A percentile compares a stretch with the other conserved stretches of the same genome.
phyloP scores from a whole-genome alignment of 2,797 vertebrate genomes.

The Cirrhinus molitorella region DNA sequence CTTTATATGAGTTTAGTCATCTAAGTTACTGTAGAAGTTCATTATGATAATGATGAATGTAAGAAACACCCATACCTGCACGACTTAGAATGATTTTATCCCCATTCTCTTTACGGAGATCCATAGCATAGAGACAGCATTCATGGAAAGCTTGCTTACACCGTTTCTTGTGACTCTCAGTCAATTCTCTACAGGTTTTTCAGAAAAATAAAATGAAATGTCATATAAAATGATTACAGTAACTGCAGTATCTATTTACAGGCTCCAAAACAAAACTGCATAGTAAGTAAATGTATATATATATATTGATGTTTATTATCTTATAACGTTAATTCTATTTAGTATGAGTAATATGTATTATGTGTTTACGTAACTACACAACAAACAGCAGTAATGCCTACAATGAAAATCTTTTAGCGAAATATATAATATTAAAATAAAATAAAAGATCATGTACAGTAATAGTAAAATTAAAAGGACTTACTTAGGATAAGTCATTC shows the following conservation, averaged over 20 bases:
- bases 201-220: neutral
- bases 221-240: neutral
- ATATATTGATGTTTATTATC: neutral
- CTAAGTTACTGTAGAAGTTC: neutral
- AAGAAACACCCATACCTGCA: constrained; percentile 43
- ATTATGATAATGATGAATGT: neutral
- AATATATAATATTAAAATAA: neutral
- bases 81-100: constrained; percentile 40
- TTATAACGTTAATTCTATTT: neutral
- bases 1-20: neutral
- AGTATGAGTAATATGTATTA: neutral
- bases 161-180: accelerated
- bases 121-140: constrained; percentile 29
- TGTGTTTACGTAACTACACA: neutral
- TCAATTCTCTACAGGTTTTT: neutral
- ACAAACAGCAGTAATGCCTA: no score
- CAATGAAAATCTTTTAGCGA: neutral
- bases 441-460: neutral
- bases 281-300: neutral
- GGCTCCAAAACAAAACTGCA: neutral
- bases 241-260: neutral
- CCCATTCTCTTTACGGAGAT: neutral
- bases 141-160: constrained; percentile 48
- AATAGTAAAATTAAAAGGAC: neutral
- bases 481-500: constrained; percentile 2